Evolutionary conservation across 2,888 invertebrate species (phyloP).

Genomic region (Priocnemis perturbator): DNA sequence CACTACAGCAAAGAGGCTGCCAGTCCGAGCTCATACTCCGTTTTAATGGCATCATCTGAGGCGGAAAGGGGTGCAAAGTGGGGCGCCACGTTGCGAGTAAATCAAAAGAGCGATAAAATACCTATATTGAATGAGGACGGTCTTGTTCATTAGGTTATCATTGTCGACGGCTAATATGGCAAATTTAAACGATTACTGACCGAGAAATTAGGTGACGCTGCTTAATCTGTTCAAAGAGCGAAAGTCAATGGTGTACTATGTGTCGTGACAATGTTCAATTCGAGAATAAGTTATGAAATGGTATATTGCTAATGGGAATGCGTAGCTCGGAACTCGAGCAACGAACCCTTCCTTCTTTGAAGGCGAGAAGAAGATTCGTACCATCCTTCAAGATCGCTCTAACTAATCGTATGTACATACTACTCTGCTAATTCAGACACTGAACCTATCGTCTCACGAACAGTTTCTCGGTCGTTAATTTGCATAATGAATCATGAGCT

Average conservation of each 20-base stretch:
- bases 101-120: constrained; percentile 61
- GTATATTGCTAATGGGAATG: too few relatives aligned
- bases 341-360: too few relatives aligned
- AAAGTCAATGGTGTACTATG: not conserved
- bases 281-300: too few relatives aligned
- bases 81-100: constrained; percentile 76
- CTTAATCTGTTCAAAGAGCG: not conserved
- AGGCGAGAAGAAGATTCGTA: too few relatives aligned
- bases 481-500: constrained; percentile 4
- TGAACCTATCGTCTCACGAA: constrained; percentile 9
- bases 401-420: constrained; percentile 41
- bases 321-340: too few relatives aligned
- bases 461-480: constrained; percentile 16
- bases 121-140: constrained; percentile 48
- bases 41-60: constrained; percentile 81
- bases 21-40: constrained; percentile 79
- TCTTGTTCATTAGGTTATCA: constrained; percentile 35
- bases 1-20: constrained; percentile 89
- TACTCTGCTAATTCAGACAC: constrained; percentile 11
- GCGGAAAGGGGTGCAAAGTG: constrained; percentile 78
- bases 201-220: too few relatives aligned
- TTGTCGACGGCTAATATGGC: too few relatives aligned
- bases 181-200: too few relatives aligned
- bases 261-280: too few relatives aligned
- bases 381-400: too few relatives aligned